A percentile compares a stretch with the other conserved stretches of the same genome.
These are phyloP conservation scores for Cichladusa arquata DNA, from an alignment of 2,113 vertebrate genomes.

Conservation along the genomic window DNA sequence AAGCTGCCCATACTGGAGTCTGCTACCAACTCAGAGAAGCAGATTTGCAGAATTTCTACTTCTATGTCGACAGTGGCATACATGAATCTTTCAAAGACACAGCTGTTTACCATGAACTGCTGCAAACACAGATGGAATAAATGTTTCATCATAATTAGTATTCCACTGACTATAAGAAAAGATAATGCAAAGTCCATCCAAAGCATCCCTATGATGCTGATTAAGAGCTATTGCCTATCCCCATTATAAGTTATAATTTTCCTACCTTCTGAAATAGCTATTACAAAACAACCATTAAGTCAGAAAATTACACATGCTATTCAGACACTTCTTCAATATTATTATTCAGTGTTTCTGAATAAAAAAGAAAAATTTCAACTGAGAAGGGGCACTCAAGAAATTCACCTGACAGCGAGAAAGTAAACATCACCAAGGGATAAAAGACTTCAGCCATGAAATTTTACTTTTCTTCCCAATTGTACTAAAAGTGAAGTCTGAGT, in stretches of 20 bases:
- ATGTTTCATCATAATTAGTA: neutral
- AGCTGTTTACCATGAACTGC: neutral
- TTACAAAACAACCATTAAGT: neutral
- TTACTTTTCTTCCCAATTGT: neutral
- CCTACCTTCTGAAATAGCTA: neutral
- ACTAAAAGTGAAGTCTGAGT: neutral
- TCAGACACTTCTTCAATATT: neutral
- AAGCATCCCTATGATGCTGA: neutral
- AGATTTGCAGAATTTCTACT: neutral
- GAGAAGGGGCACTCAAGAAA: neutral
- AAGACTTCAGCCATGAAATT: neutral
- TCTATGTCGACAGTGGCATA: rapidly evolving
- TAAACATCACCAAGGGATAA: neutral
- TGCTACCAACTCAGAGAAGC: neutral
- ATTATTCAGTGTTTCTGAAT: neutral
- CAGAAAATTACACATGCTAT: neutral
- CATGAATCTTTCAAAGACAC: neutral
- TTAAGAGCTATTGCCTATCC: neutral
- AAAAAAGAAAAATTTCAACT: neutral
- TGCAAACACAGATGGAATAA: neutral
- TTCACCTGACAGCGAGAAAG: neutral
- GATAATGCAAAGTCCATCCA: neutral
- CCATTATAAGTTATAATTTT: neutral
- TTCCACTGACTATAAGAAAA: neutral
- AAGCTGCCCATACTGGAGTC: neutral